Percentiles rank a stretch among this genome's conserved stretches.
phyloP scores from a whole-genome alignment of 2,113 vertebrate genomes.

The Eleginops maclovinus region DNA sequence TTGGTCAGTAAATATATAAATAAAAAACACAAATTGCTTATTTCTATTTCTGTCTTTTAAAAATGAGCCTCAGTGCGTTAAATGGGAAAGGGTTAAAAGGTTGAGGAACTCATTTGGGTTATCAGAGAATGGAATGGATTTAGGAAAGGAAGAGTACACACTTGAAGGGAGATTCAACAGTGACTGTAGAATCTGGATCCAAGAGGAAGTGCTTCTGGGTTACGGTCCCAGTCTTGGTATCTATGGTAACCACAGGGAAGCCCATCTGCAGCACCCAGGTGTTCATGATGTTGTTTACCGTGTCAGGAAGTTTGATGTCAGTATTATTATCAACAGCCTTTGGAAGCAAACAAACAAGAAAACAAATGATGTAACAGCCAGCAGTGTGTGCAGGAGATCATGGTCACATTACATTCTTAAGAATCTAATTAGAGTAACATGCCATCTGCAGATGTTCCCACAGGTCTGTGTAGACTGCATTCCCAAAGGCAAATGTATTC shows the following conservation, averaged over 20 bases:
- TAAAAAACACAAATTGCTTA: no score
- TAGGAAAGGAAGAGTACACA: constrained; percentile 64
- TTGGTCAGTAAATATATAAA: no score
- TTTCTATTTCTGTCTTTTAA: no score
- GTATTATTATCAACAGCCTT: constrained; percentile 54
- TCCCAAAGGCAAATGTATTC: constrained; percentile 79
- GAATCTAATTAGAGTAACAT: constrained; percentile 3
- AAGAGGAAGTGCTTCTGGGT: constrained; percentile 90
- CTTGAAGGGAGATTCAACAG: constrained; percentile 84
- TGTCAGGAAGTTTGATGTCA: rapidly evolving
- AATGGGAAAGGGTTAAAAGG: no score
- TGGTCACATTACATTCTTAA: background rate
- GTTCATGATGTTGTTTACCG: constrained; percentile 87
- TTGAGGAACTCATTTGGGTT: no score
- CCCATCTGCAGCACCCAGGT: constrained; percentile 96
- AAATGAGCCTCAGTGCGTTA: no score
- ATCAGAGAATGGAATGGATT: no score
- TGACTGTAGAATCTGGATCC: constrained; percentile 74
- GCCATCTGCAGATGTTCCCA: constrained; percentile 88
- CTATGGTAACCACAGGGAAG: constrained; percentile 88
- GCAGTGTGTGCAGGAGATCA: background rate
- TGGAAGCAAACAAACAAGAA: background rate
- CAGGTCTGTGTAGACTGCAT: constrained; percentile 88
- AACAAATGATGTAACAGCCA: background rate
- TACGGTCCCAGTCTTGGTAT: constrained; percentile 74